Conservation (phyloP, 2,113 vertebrate species). For the Crotalus viridis region DNA sequence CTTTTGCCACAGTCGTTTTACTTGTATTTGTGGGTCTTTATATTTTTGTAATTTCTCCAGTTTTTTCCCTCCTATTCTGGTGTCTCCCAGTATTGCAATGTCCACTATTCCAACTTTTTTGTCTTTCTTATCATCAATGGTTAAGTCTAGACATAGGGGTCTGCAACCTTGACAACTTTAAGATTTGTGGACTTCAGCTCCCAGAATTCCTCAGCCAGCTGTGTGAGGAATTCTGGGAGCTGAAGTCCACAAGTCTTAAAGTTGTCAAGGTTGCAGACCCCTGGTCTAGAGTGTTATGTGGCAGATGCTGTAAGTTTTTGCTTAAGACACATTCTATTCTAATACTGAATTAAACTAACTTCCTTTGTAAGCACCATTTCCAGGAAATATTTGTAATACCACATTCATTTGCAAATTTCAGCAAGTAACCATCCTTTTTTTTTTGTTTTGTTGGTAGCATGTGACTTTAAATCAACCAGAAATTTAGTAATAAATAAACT, state of each 20-base stretch:
- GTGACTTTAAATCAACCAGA: not conserved
- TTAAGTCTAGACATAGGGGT: no score
- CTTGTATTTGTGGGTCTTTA: not conserved
- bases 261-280: no score
- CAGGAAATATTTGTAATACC: not conserved
- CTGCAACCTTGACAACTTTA: no score
- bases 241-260: no score
- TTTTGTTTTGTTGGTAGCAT: not conserved
- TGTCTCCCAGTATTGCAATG: not conserved
- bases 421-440: not conserved
- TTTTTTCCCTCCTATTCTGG: not conserved
- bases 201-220: no score
- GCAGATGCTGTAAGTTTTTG: not conserved
- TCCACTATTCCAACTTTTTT: not conserved
- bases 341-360: not conserved
- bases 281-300: not conserved
- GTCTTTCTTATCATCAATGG: not conserved
- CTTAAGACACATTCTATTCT: not conserved
- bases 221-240: no score
- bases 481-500: constrained; percentile 40
- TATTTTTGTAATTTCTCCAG: not conserved
- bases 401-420: not conserved
- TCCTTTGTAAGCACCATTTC: not conserved
- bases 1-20: not conserved
- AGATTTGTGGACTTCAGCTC: no score